These are phyloP conservation scores for Epinotia brunnichana DNA, from an alignment of 2,888 invertebrate species.

Conservation along the genomic window DNA sequence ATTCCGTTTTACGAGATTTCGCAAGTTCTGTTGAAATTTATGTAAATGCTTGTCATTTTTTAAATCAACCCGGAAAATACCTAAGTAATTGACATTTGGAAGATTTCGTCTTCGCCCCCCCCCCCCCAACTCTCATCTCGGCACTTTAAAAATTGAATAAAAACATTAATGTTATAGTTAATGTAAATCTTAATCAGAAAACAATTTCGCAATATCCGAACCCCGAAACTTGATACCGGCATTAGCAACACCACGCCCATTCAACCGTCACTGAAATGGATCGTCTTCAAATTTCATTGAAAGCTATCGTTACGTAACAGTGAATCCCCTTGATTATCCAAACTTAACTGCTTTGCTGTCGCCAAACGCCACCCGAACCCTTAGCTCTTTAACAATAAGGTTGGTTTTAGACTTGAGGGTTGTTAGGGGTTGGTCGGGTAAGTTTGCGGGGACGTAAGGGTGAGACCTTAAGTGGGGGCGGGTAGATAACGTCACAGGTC, in stretches of 20 bases:
- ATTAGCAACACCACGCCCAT: conserved; percentile 37
- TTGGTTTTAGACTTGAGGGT: conserved; percentile 28
- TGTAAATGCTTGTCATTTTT: no score
- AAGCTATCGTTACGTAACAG: conserved; percentile 66
- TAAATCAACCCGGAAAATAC: no score
- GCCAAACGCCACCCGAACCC: not conserved
- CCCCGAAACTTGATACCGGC: conserved; percentile 20
- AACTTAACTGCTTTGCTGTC: conserved; percentile 34
- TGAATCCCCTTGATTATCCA: conserved; percentile 62
- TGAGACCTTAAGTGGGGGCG: conserved; percentile 57
- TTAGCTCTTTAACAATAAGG: conserved; percentile 18
- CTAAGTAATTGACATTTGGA: no score
- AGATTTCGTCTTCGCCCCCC: no score
- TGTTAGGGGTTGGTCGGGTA: conserved; percentile 44
- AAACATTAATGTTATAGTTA: not conserved
- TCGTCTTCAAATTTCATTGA: conserved; percentile 54
- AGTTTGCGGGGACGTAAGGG: conserved; percentile 50
- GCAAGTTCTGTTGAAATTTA: no score
- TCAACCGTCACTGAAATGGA: conserved; percentile 38
- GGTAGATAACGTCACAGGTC: conserved; percentile 78
- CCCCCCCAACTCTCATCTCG: no score
- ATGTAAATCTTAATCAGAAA: not conserved
- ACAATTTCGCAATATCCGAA: not conserved
- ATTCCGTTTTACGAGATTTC: no score
- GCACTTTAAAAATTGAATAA: no score